These are phyloP conservation scores for Connochaetes taurinus DNA, from an alignment of 2,113 vertebrate species.

Conservation along the genomic window DNA sequence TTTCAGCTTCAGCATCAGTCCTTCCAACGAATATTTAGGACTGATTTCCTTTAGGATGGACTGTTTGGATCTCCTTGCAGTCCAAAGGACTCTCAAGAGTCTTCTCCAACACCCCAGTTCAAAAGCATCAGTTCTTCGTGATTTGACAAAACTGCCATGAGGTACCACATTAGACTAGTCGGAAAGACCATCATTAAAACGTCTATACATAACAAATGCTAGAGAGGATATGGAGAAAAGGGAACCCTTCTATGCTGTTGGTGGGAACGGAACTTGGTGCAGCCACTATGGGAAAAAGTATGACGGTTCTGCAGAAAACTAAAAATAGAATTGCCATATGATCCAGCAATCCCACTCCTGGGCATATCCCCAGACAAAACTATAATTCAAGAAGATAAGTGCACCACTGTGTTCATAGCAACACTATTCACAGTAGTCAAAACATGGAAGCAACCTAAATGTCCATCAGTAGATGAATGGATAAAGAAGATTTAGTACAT, in stretches of 20 bases:
- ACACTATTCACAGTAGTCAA: background rate
- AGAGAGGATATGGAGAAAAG: background rate
- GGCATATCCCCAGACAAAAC: background rate
- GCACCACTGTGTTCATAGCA: background rate
- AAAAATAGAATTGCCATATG: background rate
- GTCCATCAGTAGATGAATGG: background rate
- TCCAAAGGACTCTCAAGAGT: background rate
- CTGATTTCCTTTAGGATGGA: background rate
- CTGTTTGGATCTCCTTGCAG: background rate
- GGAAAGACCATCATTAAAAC: background rate
- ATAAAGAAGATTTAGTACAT: background rate
- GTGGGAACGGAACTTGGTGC: background rate
- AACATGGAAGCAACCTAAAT: background rate
- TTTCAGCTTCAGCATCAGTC: background rate
- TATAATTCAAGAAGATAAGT: background rate
- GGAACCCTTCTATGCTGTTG: background rate
- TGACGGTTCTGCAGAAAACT: background rate
- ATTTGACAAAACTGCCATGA: background rate
- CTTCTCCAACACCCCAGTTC: background rate
- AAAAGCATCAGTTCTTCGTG: background rate
- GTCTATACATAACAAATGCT: background rate
- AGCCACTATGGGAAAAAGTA: background rate
- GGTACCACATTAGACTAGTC: background rate
- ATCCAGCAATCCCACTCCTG: background rate
- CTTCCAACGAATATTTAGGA: background rate